Evolutionary conservation across 2,888 invertebrate genomes (phyloP), one percentile per base, ranked within the genome.

Genomic region (Hydroisotoma schaefferi): DNA sequence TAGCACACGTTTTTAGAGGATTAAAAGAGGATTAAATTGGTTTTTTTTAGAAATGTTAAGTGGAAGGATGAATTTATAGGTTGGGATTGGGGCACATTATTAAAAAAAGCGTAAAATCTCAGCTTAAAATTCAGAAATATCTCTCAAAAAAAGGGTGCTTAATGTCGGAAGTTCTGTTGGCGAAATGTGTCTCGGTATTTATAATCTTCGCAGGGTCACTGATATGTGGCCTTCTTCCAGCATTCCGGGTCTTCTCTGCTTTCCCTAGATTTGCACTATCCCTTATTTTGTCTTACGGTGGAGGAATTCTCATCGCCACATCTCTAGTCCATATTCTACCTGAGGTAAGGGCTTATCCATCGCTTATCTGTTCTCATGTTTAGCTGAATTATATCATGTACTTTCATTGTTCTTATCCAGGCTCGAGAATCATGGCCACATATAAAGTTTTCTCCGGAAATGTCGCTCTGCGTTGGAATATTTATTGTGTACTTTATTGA

Each of bases 291-390:
- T 90, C 88, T 74, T 88, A 88, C 73, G 90, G 90, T 2, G 89
- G 86, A 5, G 90, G 90, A 1, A 87, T 90, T 23, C 80, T 90
- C 3, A 77, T 90, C 3, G 84, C 88, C 0, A 90, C 90, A 0
- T 83, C 88, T 0, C 69, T 89, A 29, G 80, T 87, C 20, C 90
- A 90, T 76, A 87, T 90, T 80, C 77, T 90, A 3, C 88, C 88
- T n/a, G 90, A 90, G 80, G 84, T 86, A 15, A 81, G 85, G n/a
- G n/a, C n/a, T n/a, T n/a, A n/a, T n/a, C n/a, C n/a, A n/a, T n/a
- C n/a, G 27, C 40, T 4, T 20, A 15, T 28, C 15, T 6, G 26
- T 2, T 57, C n/a, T 15, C 8, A n/a, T 22, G n/a, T n/a, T n/a
- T n/a, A n/a, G n/a, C n/a, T n/a, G 27, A 52, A 22, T 22, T 37